Evolutionary conservation across 1,140 invertebrate species (phyloP), one percentile per base, ranked within the genome.

Genomic region (Ceratosolen solmsi): DNA sequence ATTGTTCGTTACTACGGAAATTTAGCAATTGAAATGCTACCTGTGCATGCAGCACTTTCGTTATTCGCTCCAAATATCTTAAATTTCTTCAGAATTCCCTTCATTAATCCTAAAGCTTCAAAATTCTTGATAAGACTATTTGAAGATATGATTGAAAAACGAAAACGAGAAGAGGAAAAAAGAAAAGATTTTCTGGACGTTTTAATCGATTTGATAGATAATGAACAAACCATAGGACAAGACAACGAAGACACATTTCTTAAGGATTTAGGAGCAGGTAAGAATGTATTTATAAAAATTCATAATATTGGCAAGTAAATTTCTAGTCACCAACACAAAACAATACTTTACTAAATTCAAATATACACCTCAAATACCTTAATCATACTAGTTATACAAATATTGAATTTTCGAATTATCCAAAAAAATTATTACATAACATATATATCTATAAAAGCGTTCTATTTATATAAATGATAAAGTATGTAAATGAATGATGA

Each of bases 161-260:
- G 89, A 38, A 73, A 86, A 54, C 72, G 78, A 36, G 87, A 87
- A 70, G 85, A 87, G 17, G 68, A 89, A 0, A 38, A 74, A 0
- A 72, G 89, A 38, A 87, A 89, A 1, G 90, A 91, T 82, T 88
- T 91, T 73, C 33, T 90, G 27, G 82, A 89, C 27, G 51, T 87
- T 0, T 63, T 90, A 36, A 86, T 90, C n/a, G 63, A 88, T n/a
- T 33, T 90, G 38, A 86, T 84, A 63, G 85, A 89, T 85, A 87
- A 84, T 75, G 80, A 25, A 22, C 27, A 79, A 38, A 49, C 51
- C 41, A 56, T 1, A 33, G 41, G n/a, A n/a, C n/a, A 65, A 30
- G 17, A 22, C 0, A 9, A 20, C 5, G 13, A 46, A 7, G 41
- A 46, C 13, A 13, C 5, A 46, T 46, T 13, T 46, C 13, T 46